These are phyloP conservation scores for Camponotus vicinus DNA, from an alignment of 1,140 invertebrate species.

Conservation along the genomic window DNA sequence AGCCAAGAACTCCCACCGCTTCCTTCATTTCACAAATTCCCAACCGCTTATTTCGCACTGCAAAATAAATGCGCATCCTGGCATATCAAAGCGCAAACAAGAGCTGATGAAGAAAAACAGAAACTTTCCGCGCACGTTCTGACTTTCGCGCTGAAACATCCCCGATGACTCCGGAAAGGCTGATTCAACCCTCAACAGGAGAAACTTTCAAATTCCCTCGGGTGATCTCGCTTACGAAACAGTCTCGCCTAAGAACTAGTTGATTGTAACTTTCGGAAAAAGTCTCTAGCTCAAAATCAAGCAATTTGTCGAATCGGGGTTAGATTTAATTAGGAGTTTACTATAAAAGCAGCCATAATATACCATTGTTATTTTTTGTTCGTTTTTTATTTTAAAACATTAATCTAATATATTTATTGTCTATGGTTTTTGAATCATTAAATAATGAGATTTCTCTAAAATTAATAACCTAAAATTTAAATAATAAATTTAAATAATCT, in stretches of 20 bases:
- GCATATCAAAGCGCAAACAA: constrained; percentile 23
- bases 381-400: not conserved
- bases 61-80: constrained; percentile 53
- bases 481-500: constrained; percentile 4
- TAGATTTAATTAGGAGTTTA: constrained; percentile 20
- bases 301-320: constrained; percentile 1
- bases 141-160: constrained; percentile 41
- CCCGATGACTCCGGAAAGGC: constrained; percentile 18
- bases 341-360: not conserved
- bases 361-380: not conserved
- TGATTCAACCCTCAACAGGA: constrained; percentile 16
- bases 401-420: not conserved
- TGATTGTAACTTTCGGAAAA: constrained; percentile 9
- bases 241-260: constrained; percentile 15
- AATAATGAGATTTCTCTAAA: not conserved
- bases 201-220: constrained; percentile 55
- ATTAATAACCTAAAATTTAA: not conserved
- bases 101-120: constrained; percentile 26
- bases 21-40: constrained; percentile 72
- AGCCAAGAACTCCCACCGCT: constrained; percentile 32
- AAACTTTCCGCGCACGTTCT: constrained; percentile 39
- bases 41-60: constrained; percentile 59
- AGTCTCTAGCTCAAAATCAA: not conserved
- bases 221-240: constrained; percentile 50
- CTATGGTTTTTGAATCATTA: not conserved